Evolutionary conservation across 2,113 vertebrate species (phyloP).

Genomic region (Paracanthobrama guichenoti): DNA sequence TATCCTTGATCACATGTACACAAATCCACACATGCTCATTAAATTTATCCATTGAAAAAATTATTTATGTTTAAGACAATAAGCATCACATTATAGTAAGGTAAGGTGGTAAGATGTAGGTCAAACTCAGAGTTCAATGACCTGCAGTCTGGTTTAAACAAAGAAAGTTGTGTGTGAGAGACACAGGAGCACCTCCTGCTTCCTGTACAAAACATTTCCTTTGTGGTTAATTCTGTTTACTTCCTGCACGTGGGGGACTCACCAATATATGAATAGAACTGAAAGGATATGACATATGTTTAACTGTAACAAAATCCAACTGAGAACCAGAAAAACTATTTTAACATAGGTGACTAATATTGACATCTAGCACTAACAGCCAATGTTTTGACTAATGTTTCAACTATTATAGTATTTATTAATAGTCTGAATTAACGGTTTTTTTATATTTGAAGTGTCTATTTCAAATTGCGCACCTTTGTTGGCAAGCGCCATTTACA

Average conservation of each 20-base stretch:
- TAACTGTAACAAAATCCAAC: not conserved
- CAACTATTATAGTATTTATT: not conserved
- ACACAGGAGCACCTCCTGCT: constrained; percentile 34
- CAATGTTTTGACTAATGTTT: no score
- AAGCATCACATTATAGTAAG: not conserved
- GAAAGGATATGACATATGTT: constrained; percentile 9
- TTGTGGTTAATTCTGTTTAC: constrained; percentile 54
- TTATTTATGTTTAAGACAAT: not conserved
- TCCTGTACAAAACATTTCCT: constrained; percentile 54
- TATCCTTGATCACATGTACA: not conserved
- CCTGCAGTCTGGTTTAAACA: constrained; percentile 6
- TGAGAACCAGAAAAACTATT: not conserved
- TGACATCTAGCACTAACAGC: not conserved
- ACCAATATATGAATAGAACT: not conserved
- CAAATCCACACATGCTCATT: not conserved
- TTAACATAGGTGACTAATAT: not conserved
- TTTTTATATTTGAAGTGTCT: not conserved
- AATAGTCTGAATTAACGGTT: not conserved
- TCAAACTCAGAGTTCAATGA: constrained; percentile 44
- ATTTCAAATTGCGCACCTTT: no score
- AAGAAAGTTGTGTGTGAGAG: not conserved
- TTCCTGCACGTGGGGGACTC: constrained; percentile 58
- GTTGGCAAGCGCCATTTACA: no score
- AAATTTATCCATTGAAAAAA: not conserved
- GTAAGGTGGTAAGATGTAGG: constrained; percentile 17